Conservation (phyloP, 2,113 vertebrate genomes). For the Hippocampus zosterae region DNA sequence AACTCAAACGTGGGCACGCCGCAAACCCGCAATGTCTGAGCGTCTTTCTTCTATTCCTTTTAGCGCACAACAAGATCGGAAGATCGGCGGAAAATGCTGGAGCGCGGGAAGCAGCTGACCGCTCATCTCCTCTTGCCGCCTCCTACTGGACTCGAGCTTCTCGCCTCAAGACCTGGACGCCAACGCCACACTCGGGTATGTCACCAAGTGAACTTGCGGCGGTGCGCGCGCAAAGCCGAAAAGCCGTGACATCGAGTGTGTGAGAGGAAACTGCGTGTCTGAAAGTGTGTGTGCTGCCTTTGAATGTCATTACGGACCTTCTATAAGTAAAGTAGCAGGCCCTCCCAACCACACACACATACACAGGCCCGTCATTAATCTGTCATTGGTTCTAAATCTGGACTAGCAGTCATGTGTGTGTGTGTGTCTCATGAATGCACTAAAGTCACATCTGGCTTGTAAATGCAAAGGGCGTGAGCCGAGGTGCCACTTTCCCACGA, state of each 20-base stretch:
- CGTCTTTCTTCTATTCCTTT: neutral
- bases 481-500: constrained; percentile 74
- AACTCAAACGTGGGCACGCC: too few species aligned
- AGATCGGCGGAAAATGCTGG: constrained; percentile 34
- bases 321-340: neutral
- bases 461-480: constrained; percentile 44
- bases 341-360: neutral
- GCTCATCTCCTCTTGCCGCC: constrained; percentile 38
- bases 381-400: constrained; percentile 39
- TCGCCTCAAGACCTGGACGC: constrained; percentile 35
- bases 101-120: constrained; percentile 66
- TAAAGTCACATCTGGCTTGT: constrained; percentile 45
- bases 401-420: constrained; percentile 1
- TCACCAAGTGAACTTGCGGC: neutral
- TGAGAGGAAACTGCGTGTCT: constrained; percentile 9
- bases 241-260: neutral
- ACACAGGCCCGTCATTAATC: constrained; percentile 13
- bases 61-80: neutral
- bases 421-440: constrained; percentile 25
- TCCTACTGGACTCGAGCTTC: constrained; percentile 49
- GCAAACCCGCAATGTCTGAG: neutral
- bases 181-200: constrained; percentile 22
- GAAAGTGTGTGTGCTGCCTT: neutral
- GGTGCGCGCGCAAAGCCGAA: neutral
- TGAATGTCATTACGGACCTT: neutral